Base-by-base conservation (phyloP, 1,140 invertebrate species). In the Dermatophagoides farinae region DNA sequence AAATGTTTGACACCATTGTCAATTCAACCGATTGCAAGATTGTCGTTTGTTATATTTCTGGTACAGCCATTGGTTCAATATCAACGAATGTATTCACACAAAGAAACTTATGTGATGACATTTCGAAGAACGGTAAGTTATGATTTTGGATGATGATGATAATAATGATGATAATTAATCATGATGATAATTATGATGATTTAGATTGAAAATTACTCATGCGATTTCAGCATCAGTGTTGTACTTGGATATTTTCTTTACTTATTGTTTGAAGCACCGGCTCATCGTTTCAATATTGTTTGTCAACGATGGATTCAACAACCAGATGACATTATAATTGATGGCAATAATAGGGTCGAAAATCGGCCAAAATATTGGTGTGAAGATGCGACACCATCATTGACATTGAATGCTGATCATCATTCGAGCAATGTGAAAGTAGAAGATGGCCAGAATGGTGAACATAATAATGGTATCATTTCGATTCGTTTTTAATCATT, bases 121-220 rank as follows among this genome's bases (percentile, higher is more conserved):
- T 55, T 55, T 1, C 14, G 23, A 4, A 23, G 53, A 55, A 55
- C 53, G 53, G 53, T 55, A 14, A 55, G 25, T 5, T 20, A n/a
- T 44, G 4, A 44, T 1, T 44, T 10, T 41, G 14, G n/a, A 51
- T 31, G 8, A 51, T n/a, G n/a, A 31, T 9, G 8, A 8, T 9
- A 22, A 9, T 9, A 31, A 20, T 51, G 49, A 16, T n/a, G 18
- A 4, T 12, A 52, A 43, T 2, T 14, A 5, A 52, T 16, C 12
- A n/a, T 52, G 23, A 2, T 52, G 50, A 52, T 38, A 47, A 4
- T 47, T 47, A 1, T 25, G 1, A 4, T 55, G 14, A 38, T 38
- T 38, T 55, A 55, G 53, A 55, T 55, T 40, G 53, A 55, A 38
- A 55, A 55, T 23, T 55, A 55, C 31, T 39, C 23, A 5, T 25